phyloP scores from a whole-genome alignment of 2,113 vertebrate species.

The Calidris pugnax region DNA sequence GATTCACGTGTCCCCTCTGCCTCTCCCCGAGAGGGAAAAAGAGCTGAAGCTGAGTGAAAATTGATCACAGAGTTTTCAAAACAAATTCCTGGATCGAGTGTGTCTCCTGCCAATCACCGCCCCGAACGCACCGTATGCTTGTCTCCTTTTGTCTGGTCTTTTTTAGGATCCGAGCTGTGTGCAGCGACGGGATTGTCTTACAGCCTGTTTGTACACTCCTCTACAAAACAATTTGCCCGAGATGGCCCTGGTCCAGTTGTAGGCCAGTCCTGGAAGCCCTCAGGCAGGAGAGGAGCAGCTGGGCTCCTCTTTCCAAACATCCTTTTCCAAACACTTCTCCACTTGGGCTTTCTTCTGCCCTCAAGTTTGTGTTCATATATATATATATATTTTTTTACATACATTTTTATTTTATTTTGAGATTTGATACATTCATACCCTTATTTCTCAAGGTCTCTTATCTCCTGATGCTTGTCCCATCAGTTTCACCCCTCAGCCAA shows the following conservation, averaged over 20 bases:
- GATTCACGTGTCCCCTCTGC: neutral
- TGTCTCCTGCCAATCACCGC: neutral
- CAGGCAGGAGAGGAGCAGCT: neutral
- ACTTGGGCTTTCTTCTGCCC: neutral
- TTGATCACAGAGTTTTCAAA: neutral
- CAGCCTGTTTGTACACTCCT: neutral
- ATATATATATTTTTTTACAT: too few species aligned
- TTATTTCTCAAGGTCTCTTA: neutral
- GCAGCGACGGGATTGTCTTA: neutral
- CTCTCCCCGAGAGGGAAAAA: neutral
- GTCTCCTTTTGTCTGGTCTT: neutral
- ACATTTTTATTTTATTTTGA: neutral
- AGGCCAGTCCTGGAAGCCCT: neutral
- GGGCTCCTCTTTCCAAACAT: neutral
- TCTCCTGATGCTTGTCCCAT: neutral
- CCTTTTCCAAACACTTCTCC: neutral
- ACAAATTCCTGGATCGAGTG: neutral
- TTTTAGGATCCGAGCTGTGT: neutral
- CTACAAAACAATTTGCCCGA: neutral
- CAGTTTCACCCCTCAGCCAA: neutral
- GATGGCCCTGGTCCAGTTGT: neutral
- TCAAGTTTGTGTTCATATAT: neutral
- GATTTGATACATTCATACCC: neutral
- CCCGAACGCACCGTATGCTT: rapidly evolving
- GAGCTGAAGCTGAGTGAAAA: neutral